phyloP scores from a whole-genome alignment of 1,140 invertebrate species.

The Scaptomyza pallida region DNA sequence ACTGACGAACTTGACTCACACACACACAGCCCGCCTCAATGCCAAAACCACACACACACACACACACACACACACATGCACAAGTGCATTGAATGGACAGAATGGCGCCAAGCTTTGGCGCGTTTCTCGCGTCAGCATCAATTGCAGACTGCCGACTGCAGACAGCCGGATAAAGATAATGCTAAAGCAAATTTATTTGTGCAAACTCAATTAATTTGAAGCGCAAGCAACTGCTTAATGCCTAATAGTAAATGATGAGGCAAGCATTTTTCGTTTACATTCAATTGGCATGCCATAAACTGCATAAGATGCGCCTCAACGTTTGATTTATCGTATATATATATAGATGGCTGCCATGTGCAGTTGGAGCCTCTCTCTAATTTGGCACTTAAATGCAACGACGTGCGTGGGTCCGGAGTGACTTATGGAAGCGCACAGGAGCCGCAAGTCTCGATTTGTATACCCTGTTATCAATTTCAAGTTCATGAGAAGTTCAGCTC shows the following conservation, averaged over 20 bases:
- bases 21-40: constrained; percentile 9
- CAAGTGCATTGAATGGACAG: constrained; percentile 11
- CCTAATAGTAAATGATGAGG: constrained; percentile 47
- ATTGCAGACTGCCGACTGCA: constrained; percentile 27
- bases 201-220: constrained; percentile 68
- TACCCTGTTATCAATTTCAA: background rate
- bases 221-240: constrained; percentile 37
- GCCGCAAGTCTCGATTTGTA: constrained; percentile 1
- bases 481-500: too few species aligned
- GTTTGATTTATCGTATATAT: constrained; percentile 49
- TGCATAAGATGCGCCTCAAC: constrained; percentile 48
- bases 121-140: background rate
- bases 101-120: background rate
- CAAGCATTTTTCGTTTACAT: constrained; percentile 48
- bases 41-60: constrained; percentile 14
- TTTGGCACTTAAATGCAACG: constrained; percentile 79
- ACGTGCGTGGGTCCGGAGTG: constrained; percentile 65
- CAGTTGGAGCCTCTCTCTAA: constrained; percentile 54
- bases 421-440: constrained; percentile 39
- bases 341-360: constrained; percentile 47
- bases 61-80: constrained; percentile 8
- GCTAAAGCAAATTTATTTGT: constrained; percentile 7
- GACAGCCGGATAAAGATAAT: background rate
- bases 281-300: constrained; percentile 68
- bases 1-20: constrained; percentile 8